Percentiles rank a stretch among this genome's conserved stretches.
These are phyloP conservation scores for Mustela lutreola DNA, from an alignment of 2,113 vertebrate genomes.

Conservation along the genomic window DNA sequence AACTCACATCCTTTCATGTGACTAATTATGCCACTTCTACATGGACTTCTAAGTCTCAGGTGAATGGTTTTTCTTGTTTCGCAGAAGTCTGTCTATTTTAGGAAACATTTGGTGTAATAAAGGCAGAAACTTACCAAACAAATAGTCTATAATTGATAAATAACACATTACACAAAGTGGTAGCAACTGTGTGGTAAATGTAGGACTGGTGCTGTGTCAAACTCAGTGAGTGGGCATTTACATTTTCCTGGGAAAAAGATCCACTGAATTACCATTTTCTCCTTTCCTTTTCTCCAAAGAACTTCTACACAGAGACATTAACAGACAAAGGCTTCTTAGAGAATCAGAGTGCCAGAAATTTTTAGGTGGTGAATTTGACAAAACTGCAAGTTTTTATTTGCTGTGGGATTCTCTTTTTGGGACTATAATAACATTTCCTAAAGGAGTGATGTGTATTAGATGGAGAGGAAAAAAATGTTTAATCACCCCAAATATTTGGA, in stretches of 20 bases:
- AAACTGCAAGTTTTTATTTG: not conserved
- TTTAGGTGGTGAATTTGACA: constrained; percentile 1
- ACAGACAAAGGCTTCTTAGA: not conserved
- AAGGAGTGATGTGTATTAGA: not conserved
- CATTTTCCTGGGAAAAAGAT: not conserved
- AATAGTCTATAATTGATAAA: not conserved
- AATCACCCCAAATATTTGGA: not conserved
- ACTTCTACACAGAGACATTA: not conserved
- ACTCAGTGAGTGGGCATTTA: not conserved
- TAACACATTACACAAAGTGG: not conserved
- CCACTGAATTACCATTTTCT: fast-evolving
- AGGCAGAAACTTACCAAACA: not conserved
- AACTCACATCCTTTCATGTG: not conserved
- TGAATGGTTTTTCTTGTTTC: not conserved
- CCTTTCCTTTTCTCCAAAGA: not conserved
- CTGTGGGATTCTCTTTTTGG: not conserved
- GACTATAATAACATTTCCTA: not conserved
- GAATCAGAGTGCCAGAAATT: not conserved
- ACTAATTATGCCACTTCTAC: not conserved
- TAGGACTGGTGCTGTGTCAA: not conserved
- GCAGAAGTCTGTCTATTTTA: not conserved
- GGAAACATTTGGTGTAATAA: not conserved
- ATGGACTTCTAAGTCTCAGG: not conserved
- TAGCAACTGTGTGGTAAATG: not conserved
- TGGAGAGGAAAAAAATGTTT: not conserved